phyloP scores from a whole-genome alignment of 2,113 vertebrate genomes.

The Semnornis frantzii region DNA sequence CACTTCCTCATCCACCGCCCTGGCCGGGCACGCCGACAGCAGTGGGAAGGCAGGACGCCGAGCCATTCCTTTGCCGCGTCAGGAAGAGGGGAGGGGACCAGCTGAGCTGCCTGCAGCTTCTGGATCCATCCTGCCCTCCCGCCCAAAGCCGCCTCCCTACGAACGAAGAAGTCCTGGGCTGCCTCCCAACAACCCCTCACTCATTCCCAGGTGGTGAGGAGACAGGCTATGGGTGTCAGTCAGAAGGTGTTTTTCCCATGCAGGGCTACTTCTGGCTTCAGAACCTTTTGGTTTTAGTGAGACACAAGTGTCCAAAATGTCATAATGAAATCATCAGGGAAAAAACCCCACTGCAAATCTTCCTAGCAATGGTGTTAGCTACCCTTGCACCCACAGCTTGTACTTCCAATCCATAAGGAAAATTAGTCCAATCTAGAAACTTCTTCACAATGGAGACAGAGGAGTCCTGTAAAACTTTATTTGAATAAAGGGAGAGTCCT shows the following conservation, averaged over 20 bases:
- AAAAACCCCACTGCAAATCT: too few species aligned
- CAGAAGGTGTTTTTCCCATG: not conserved
- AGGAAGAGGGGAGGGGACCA: not conserved
- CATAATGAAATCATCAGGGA: not conserved
- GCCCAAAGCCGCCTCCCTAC: not conserved
- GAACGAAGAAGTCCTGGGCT: too few species aligned
- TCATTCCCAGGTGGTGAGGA: not conserved
- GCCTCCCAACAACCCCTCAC: not conserved
- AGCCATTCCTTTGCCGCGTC: accelerated
- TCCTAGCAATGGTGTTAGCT: not conserved
- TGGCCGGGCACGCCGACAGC: accelerated
- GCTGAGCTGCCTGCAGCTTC: not conserved
- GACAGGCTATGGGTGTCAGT: not conserved
- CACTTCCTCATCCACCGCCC: not conserved
- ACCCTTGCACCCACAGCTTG: not conserved
- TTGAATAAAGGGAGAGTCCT: too few species aligned
- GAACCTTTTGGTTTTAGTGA: not conserved
- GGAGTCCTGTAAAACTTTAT: too few species aligned
- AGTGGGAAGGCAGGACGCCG: too few species aligned
- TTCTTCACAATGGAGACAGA: too few species aligned
- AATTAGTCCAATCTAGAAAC: too few species aligned
- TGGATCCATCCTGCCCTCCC: not conserved
- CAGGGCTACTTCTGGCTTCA: not conserved
- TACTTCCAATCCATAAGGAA: too few species aligned
- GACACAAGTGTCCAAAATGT: not conserved